Evolutionary conservation across 1,140 invertebrate genomes (phyloP).

Genomic region (Diachasma alloeum): DNA sequence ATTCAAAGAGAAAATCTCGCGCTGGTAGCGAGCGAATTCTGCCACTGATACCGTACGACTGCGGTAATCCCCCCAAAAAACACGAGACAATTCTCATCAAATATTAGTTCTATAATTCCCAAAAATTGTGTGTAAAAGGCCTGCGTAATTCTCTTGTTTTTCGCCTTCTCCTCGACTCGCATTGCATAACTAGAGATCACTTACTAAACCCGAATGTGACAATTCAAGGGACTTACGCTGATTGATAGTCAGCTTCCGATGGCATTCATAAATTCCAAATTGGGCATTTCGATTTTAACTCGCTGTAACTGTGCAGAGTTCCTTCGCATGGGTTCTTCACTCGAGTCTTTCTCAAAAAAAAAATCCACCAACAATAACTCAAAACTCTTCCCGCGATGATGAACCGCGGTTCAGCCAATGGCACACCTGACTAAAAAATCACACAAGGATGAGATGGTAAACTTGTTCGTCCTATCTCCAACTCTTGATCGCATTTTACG

Average conservation of each 20-base stretch:
- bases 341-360: too few relatives aligned
- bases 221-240: constrained; percentile 27
- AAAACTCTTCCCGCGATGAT: background rate
- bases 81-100: background rate
- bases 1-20: background rate
- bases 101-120: background rate
- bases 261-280: constrained; percentile 14
- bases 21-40: too few relatives aligned
- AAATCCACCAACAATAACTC: too few relatives aligned
- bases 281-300: constrained; percentile 21
- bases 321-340: too few relatives aligned
- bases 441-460: background rate
- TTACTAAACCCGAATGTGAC: too few relatives aligned
- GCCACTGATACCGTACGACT: background rate
- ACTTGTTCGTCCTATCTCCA: background rate
- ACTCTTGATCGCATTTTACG: constrained; percentile 9
- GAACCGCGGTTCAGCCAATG: background rate
- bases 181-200: background rate
- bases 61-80: background rate
- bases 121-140: background rate
- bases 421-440: background rate
- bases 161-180: too few relatives aligned
- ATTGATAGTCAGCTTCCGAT: constrained; percentile 25
- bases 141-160: background rate
- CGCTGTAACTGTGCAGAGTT: background rate